These are phyloP conservation scores for Lutjanus erythropterus DNA, from an alignment of 2,113 vertebrate genomes.

Conservation along the genomic window DNA sequence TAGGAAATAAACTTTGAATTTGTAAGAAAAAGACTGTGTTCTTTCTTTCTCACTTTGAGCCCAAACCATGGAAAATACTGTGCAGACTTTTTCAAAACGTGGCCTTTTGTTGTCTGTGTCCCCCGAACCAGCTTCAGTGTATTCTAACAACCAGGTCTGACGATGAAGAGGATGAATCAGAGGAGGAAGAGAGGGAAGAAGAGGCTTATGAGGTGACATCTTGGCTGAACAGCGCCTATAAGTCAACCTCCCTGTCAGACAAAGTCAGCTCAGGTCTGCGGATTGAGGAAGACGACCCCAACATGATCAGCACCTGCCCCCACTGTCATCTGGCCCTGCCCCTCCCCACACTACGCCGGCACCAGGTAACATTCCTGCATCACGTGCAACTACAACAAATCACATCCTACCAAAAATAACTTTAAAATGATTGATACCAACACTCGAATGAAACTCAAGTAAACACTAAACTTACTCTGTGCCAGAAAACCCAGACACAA, in stretches of 20 bases:
- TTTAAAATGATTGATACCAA: too few relatives aligned
- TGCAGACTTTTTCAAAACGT: too few relatives aligned
- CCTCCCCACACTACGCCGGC: conserved; percentile 66
- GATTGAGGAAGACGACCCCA: neutral
- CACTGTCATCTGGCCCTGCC: conserved; percentile 83
- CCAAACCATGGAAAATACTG: too few relatives aligned
- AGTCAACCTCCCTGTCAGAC: conserved; percentile 4
- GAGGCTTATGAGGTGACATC: neutral
- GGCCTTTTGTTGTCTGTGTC: neutral
- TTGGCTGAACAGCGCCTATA: neutral
- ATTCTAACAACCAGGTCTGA: fast-evolving
- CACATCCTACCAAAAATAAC: too few relatives aligned
- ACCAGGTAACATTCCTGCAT: conserved; percentile 69
- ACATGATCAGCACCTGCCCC: conserved; percentile 75
- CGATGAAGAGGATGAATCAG: neutral
- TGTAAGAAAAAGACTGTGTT: too few relatives aligned
- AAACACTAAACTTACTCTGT: too few relatives aligned
- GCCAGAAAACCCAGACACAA: too few relatives aligned
- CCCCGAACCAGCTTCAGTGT: conserved; percentile 49
- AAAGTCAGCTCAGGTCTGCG: neutral
- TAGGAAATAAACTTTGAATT: neutral
- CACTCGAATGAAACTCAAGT: too few relatives aligned
- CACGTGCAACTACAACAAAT: too few relatives aligned
- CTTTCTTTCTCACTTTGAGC: too few relatives aligned
- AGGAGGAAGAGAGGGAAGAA: neutral